Evolutionary conservation across 1,140 invertebrate species (phyloP).

Genomic region (Plodia interpunctella): DNA sequence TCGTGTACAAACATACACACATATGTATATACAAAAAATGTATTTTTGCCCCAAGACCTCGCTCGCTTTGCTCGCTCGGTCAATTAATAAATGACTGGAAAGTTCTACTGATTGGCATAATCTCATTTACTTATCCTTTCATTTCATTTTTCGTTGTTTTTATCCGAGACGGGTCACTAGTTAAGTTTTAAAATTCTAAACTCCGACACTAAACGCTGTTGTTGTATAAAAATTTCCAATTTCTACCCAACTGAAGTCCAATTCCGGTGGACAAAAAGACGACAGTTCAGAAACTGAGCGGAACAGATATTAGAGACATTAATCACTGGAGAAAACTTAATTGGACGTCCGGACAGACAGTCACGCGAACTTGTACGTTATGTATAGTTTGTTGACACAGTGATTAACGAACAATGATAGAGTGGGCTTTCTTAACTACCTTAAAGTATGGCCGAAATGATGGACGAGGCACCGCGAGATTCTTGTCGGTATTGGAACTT

Average conservation of each 20-base stretch:
- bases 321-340: conserved; percentile 4
- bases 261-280: background rate
- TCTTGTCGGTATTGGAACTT: background rate
- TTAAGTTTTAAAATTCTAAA: too few species aligned
- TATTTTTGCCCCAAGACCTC: too few species aligned
- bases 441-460: background rate
- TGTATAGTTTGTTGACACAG: conserved; percentile 1
- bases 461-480: background rate
- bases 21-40: too few species aligned
- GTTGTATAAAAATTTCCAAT: too few species aligned
- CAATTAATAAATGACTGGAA: too few species aligned
- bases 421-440: background rate
- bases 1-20: too few species aligned
- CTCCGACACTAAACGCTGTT: too few species aligned
- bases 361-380: background rate
- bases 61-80: too few species aligned
- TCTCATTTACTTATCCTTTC: too few species aligned
- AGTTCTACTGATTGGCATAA: too few species aligned
- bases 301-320: conserved; percentile 3
- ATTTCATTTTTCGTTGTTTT: too few species aligned
- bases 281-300: background rate
- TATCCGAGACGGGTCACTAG: too few species aligned
- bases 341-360: conserved; percentile 1
- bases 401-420: background rate
- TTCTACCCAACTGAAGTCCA: background rate